phyloP scores from a whole-genome alignment of 2,888 invertebrate species.

The Pseudococcus viburni region DNA sequence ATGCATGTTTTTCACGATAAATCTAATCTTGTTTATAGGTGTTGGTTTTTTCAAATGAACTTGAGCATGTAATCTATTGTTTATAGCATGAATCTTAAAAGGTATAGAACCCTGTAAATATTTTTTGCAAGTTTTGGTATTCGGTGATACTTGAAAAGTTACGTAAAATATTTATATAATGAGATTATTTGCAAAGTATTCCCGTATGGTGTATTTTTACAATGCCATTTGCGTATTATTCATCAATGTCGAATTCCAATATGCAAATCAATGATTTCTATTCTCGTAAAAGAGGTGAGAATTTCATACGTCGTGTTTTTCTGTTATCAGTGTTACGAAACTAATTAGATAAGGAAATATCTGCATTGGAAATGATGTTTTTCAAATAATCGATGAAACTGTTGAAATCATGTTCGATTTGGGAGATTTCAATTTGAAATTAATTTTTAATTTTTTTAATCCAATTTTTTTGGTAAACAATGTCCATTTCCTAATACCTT shows the following conservation, averaged over 20 bases:
- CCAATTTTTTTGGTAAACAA: no score
- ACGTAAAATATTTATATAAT: neutral
- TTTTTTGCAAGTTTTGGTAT: neutral
- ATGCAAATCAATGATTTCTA: neutral
- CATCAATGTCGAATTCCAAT: neutral
- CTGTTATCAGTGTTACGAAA: neutral
- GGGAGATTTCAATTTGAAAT: neutral
- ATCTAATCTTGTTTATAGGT: neutral
- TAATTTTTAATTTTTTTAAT: no score
- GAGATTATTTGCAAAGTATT: neutral
- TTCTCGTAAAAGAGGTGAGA: neutral
- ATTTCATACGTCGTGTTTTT: neutral
- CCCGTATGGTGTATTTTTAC: neutral
- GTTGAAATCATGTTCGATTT: neutral
- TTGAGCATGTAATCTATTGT: neutral
- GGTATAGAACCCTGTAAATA: neutral
- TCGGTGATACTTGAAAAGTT: neutral
- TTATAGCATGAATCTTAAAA: neutral
- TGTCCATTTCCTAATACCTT: neutral
- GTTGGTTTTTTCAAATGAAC: conserved; percentile 22
- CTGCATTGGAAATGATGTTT: neutral
- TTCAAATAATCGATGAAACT: neutral
- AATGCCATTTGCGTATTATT: no score
- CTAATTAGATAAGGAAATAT: neutral
- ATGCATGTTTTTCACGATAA: neutral